Conservation (phyloP, 2,113 vertebrate genomes). For the Nothobranchius furzeri region DNA sequence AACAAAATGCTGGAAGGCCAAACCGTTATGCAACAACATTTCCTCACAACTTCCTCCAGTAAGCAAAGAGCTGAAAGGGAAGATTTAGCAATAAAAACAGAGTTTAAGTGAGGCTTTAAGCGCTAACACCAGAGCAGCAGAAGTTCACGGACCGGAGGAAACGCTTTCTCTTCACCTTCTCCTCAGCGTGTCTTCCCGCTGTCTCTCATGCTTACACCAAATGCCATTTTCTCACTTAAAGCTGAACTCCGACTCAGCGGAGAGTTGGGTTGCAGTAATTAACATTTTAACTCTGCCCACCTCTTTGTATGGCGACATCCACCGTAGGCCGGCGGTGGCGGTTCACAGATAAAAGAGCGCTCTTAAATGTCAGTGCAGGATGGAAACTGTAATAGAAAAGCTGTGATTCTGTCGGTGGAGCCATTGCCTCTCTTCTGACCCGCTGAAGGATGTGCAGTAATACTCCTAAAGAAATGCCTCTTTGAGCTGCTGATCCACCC, state of each 20-base stretch:
- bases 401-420: conserved; percentile 48
- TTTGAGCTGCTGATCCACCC: conserved; percentile 21
- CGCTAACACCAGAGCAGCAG: conserved; percentile 34
- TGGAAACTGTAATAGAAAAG: conserved; percentile 51
- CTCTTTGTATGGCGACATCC: conserved; percentile 24
- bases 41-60: conserved; percentile 1
- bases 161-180: conserved; percentile 34
- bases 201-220: conserved; percentile 44
- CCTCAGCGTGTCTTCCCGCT: conserved; percentile 25
- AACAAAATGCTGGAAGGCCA: conserved; percentile 5
- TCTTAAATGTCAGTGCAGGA: conserved; percentile 65
- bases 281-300: conserved; percentile 57
- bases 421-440: conserved; percentile 60
- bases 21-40: conserved; percentile 15
- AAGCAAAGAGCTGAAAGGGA: conserved; percentile 21
- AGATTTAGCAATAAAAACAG: conserved; percentile 15
- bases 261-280: conserved; percentile 45
- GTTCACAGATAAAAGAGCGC: conserved; percentile 29
- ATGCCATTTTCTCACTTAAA: conserved; percentile 52
- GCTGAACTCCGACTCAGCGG: conserved; percentile 32
- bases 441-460: conserved; percentile 54
- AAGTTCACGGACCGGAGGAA: conserved; percentile 42
- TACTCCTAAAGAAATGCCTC: conserved; percentile 50
- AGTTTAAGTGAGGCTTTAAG: conserved; percentile 45
- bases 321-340: conserved; percentile 11